Conservation (phyloP, 2,797 vertebrate genomes). For the Catharus ustulatus region DNA sequence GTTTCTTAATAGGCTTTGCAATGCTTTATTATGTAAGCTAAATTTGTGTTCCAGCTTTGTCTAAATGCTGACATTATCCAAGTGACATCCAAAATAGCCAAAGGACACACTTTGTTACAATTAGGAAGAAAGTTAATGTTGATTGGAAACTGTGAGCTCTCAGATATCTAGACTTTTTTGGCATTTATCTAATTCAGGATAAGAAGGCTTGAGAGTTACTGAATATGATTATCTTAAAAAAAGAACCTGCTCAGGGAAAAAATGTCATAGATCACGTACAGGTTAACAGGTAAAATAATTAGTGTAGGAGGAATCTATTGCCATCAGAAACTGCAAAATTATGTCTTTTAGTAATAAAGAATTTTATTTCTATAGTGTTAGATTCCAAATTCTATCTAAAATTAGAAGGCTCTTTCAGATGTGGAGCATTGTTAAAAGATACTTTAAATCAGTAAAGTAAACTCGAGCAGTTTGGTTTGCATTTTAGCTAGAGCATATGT, state of each 20-base stretch:
- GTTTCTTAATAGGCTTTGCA: not conserved
- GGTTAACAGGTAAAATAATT: not conserved
- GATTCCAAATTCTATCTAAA: not conserved
- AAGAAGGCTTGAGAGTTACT: not conserved
- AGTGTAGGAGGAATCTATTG: not conserved
- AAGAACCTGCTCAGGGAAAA: slow-evolving; percentile 13
- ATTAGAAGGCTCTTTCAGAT: not conserved
- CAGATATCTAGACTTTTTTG: not conserved
- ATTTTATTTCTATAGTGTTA: not conserved
- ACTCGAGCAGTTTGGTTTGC: not conserved
- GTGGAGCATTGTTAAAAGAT: not conserved
- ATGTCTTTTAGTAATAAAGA: not conserved
- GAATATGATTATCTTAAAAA: not conserved
- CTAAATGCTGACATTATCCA: not conserved
- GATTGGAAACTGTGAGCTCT: not conserved
- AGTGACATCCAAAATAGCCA: not conserved
- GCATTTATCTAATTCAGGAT: not conserved
- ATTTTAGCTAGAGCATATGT: not conserved
- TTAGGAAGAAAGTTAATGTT: not conserved
- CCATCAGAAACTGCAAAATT: not conserved
- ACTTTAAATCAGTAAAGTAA: not conserved
- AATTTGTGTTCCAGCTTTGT: not conserved
- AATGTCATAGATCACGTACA: not conserved
- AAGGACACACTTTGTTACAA: not conserved
- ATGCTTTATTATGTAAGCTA: not conserved